Evolutionary conservation across 2,888 invertebrate species (phyloP).

Genomic region (Pocota personata): DNA sequence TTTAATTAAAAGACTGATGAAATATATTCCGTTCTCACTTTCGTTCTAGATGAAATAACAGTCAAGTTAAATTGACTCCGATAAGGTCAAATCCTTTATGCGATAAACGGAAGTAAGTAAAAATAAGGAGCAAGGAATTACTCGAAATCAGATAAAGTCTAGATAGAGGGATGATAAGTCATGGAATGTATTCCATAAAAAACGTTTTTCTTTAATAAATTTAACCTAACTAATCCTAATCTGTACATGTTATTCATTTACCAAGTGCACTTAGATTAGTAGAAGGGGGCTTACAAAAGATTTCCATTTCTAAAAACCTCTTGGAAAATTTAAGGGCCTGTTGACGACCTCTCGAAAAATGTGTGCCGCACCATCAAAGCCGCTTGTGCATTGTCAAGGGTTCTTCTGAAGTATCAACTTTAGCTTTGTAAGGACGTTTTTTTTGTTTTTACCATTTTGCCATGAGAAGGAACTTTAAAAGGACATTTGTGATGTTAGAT

Average conservation of each 20-base stretch:
- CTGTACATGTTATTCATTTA: neutral
- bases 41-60: neutral
- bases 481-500: neutral
- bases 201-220: too few relatives aligned
- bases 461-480: neutral
- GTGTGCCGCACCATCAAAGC: constrained; percentile 3
- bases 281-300: neutral
- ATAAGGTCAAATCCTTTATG: neutral
- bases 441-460: neutral
- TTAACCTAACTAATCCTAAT: neutral
- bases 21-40: too few relatives aligned
- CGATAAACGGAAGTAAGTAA: too few relatives aligned
- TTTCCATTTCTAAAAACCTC: constrained; percentile 15
- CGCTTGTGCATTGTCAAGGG: constrained; percentile 5
- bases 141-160: too few relatives aligned
- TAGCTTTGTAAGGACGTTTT: neutral
- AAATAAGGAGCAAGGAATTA: too few relatives aligned
- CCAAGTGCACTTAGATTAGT: constrained; percentile 1
- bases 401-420: constrained; percentile 4
- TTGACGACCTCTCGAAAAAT: constrained; percentile 7
- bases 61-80: neutral
- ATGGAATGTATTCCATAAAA: too few relatives aligned
- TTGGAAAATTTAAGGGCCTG: constrained; percentile 19
- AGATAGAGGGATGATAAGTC: too few relatives aligned
- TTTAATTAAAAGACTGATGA: neutral